These are phyloP conservation scores for Galaxea fascicularis DNA, from an alignment of 92 coral and sea anemone genomes.

Conservation along the genomic window DNA sequence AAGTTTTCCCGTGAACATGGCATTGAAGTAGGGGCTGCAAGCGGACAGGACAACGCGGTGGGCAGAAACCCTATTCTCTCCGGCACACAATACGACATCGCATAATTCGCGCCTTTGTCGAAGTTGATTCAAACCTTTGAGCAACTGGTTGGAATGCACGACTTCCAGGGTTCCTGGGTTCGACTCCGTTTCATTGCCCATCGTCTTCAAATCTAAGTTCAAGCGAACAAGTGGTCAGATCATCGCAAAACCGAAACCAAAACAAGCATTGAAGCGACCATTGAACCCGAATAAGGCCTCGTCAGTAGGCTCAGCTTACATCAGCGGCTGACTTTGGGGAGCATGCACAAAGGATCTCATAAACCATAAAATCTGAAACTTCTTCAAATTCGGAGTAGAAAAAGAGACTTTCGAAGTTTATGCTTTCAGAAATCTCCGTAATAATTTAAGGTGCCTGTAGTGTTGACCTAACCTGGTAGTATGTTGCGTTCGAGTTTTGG, in stretches of 20 bases:
- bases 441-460: too few relatives aligned
- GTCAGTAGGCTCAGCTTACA: background rate
- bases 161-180: conserved; percentile 72
- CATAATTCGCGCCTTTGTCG: conserved; percentile 90
- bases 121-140: conserved; percentile 84
- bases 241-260: conserved; percentile 31
- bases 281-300: background rate
- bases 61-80: conserved; percentile 82
- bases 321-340: conserved; percentile 26
- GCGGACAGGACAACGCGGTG: conserved; percentile 95
- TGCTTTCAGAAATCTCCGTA: too few relatives aligned
- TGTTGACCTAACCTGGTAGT: too few relatives aligned
- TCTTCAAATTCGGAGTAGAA: background rate
- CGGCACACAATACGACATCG: conserved; percentile 92
- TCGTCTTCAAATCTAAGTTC: conserved; percentile 20
- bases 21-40: conserved; percentile 91
- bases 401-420: too few relatives aligned
- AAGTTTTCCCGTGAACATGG: conserved; percentile 92
- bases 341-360: conserved; percentile 1
- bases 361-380: conserved; percentile 13
- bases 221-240: conserved; percentile 4
- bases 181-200: conserved; percentile 82
- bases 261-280: conserved; percentile 18
- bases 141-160: conserved; percentile 88
- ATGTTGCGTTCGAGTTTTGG: too few relatives aligned